Base-by-base conservation (phyloP, 2,797 vertebrate genomes). In the Spatula clypeata region DNA sequence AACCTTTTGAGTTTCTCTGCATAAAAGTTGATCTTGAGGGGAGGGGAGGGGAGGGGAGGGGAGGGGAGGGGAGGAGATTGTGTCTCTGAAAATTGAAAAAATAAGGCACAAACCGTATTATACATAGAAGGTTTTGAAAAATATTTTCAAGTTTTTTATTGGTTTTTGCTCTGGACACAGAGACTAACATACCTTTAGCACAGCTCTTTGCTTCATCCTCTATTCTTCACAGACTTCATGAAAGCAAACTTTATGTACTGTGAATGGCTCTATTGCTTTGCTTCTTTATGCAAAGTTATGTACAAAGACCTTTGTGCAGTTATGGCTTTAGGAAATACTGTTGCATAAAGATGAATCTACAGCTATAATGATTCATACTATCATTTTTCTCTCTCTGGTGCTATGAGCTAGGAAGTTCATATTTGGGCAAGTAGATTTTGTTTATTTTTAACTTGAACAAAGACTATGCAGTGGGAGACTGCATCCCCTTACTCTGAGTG, bases 211-310 rank as follows among this genome's bases (percentile, higher is more conserved):
- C 4, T 83, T 10, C n/a, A 32, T 12, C 15, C 10, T 75, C 18
- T 23, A 16, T 5, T 32, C 19, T 65, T 26, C 32, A 75, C 11
- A 79, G 32, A n/a, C 15, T 76, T 80, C 11, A 29, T 16, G 27
- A 5, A 15, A 13, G 40, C 26, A 36, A 81, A 4, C 12, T 66
- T 75, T 58, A 66, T 13, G 17, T 4, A 7, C 6, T n/a, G 15
- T 42, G 45, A 62, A 67, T 44, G 1, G 45, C 0, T 13, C 34
- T 2, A 1, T 10, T 70, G 8, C 1, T 54, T 61, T 74, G 15
- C 65, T 70, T n/a, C 17, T 57, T 55, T 47, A 38, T 0, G 0
- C 42, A 34, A 70, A 21, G 10, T 24, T 62, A 12, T 29, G 13
- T 2, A 1, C 38, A 51, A 81, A 62, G 7, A 12, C 3, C 31